phyloP scores from a whole-genome alignment of 2,797 vertebrate species.

The Sebastes dallii region DNA sequence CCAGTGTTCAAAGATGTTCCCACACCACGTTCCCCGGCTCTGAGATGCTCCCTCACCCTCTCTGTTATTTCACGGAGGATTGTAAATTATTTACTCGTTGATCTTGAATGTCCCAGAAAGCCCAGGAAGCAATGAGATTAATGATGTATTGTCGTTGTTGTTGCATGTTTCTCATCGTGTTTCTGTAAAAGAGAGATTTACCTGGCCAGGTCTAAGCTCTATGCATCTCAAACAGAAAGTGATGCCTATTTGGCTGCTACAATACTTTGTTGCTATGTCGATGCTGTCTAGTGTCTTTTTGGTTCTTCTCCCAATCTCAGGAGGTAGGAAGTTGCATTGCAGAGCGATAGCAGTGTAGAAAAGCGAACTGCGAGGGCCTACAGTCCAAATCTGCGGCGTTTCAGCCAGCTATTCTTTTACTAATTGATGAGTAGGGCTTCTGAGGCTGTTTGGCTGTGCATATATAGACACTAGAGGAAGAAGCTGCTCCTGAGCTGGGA shows the following conservation, averaged over 20 bases:
- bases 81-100: conserved; percentile 76
- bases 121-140: conserved; percentile 77
- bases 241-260: conserved; percentile 77
- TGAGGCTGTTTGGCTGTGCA: conserved; percentile 68
- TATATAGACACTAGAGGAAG: conserved; percentile 66
- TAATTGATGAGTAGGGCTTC: conserved; percentile 52
- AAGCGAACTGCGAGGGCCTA: conserved; percentile 55
- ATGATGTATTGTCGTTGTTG: conserved; percentile 80
- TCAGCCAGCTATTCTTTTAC: conserved; percentile 54
- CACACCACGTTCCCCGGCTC: conserved; percentile 40
- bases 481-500: conserved; percentile 79
- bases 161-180: conserved; percentile 83
- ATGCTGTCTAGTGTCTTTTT: conserved; percentile 81
- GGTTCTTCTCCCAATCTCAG: conserved; percentile 79
- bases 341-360: conserved; percentile 57
- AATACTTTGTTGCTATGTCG: conserved; percentile 78
- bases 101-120: conserved; percentile 77
- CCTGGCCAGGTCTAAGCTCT: conserved; percentile 76
- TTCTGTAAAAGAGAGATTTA: conserved; percentile 79
- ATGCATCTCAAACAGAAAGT: conserved; percentile 79
- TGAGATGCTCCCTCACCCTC: conserved; percentile 45
- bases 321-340: conserved; percentile 70
- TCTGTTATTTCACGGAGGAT: conserved; percentile 67
- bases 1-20: conserved; percentile 56
- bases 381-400: conserved; percentile 44